Evolutionary conservation across 2,797 vertebrate species (phyloP), one percentile per base, ranked within the genome.

Genomic region (Myioborus melanocephalus): DNA sequence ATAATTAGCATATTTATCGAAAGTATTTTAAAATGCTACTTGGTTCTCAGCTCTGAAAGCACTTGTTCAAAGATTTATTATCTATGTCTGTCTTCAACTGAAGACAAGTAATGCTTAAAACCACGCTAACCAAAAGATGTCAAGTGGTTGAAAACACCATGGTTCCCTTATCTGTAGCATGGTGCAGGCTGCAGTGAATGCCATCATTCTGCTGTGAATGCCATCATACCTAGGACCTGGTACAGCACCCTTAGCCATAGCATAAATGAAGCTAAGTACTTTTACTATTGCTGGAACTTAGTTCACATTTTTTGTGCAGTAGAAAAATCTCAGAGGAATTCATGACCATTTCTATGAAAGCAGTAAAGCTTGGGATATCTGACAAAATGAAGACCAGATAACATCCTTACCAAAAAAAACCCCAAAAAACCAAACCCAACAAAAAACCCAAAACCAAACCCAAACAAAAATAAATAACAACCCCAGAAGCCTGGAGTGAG

Each of bases 11-110:
- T n/a, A 71, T 72, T 94, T 96, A 88, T 76, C 26, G 63, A 87
- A 78, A 64, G 24, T n/a, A 91, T 89, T 83, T 94, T 52, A 63
- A 94, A 92, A 92, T 71, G 66, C 26, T 43, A 75, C 57, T 87
- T 90, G 63, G 43, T 28, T 88, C 28, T 77, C 69, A 52, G 41
- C 82, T 71, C 34, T 79, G 76, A 83, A 59, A 92, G 35, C 50
- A 50, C 37, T 65, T 60, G 20, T 59, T 79, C 34, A 60, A 77
- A 77, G 68, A 83, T 80, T 86, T 90, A 41, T 79, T 84, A 56
- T 59, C 39, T 22, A 2, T 69, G 66, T 77, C 53, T 79, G 49
- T 21, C 65, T 89, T 55, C 34, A 83, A 41, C 32, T 8, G 9
- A 89, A 71, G 61, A 24, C 27, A 94, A 83, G 71, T 35, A 80